Conservation (phyloP, 2,888 invertebrate species). For the Cephus sareptanus region DNA sequence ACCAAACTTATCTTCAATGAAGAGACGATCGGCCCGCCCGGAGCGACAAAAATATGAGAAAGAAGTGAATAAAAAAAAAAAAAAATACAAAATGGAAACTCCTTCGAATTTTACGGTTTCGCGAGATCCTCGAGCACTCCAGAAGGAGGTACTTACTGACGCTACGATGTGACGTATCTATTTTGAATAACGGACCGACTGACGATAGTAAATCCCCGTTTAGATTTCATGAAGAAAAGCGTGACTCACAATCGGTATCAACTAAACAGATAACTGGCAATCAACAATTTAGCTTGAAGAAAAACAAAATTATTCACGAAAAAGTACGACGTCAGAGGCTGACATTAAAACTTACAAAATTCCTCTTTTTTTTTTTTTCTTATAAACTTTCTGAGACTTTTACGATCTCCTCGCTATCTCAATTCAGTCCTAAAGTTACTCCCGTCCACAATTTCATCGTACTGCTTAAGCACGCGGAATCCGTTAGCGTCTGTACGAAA, state of each 20-base stretch:
- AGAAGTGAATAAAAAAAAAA: not conserved
- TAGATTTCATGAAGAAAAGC: not conserved
- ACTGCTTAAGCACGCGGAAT: not conserved
- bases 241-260: not conserved
- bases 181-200: too few species aligned
- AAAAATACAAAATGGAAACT: not conserved
- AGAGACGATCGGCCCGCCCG: not conserved
- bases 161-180: not conserved
- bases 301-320: not conserved
- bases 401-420: not conserved
- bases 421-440: not conserved
- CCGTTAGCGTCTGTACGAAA: not conserved
- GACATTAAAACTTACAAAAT: not conserved
- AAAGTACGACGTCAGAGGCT: not conserved
- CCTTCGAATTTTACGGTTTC: not conserved
- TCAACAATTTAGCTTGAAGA: not conserved
- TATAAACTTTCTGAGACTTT: not conserved
- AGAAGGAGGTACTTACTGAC: not conserved
- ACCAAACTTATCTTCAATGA: not conserved
- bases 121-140: not conserved
- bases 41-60: not conserved
- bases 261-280: not conserved
- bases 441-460: not conserved
- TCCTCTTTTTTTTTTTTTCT: not conserved
- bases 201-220: not conserved